Percentiles rank a stretch among this genome's conserved stretches.
phyloP scores from a whole-genome alignment of 2,888 invertebrate species.

The Ophion ventricosus region DNA sequence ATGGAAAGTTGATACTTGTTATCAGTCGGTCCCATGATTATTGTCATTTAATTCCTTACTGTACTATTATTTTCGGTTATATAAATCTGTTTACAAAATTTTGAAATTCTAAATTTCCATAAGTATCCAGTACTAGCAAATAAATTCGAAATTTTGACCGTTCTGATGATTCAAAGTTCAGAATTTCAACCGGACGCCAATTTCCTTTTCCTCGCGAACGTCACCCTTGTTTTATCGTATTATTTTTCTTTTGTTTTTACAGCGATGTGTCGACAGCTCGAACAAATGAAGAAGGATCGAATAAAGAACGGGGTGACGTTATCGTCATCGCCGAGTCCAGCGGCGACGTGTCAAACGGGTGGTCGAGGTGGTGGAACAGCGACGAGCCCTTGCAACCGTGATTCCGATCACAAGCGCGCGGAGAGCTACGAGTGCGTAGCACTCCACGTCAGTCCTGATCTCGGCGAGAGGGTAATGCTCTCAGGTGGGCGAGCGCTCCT shows the following conservation, averaged over 20 bases:
- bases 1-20: no score
- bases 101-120: no score
- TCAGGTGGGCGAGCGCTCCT: conserved; percentile 91
- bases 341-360: conserved; percentile 70
- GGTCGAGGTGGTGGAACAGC: conserved; percentile 65
- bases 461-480: conserved; percentile 92
- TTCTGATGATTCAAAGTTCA: no score
- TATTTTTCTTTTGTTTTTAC: conserved; percentile 71
- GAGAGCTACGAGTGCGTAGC: conserved; percentile 91
- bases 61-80: no score
- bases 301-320: conserved; percentile 85
- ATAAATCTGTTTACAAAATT: no score
- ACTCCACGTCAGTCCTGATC: conserved; percentile 91
- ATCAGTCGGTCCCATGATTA: no score
- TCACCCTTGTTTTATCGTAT: not conserved
- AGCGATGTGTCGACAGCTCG: conserved; percentile 90
- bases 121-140: no score
- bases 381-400: conserved; percentile 68
- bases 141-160: no score
- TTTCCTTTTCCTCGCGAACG: not conserved
- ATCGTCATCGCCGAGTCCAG: conserved; percentile 78
- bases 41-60: no score
- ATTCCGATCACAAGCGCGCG: conserved; percentile 72
- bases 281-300: conserved; percentile 89
- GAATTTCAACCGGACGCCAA: no score